Conservation (phyloP, 2,797 vertebrate species). For the Anguilla obscura region DNA sequence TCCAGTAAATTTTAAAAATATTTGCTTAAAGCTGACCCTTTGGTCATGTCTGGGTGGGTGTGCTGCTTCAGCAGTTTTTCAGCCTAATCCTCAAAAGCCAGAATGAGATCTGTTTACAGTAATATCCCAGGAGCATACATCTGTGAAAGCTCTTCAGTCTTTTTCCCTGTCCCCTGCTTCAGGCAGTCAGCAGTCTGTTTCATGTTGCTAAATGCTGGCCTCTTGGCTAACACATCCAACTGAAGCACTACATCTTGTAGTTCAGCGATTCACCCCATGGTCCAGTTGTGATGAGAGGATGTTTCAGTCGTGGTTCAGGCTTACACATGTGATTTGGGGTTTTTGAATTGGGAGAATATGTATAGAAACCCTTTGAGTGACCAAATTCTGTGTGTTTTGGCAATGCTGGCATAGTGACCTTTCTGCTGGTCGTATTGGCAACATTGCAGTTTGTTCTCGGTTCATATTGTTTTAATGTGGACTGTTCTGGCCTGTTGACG, state of each 20-base stretch:
- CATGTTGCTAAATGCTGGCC: neutral
- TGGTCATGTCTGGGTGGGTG: neutral
- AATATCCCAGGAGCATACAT: neutral
- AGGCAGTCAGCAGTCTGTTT: neutral
- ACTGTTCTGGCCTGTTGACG: neutral
- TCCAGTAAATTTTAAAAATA: neutral
- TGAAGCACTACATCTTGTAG: neutral
- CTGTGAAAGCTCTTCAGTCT: neutral
- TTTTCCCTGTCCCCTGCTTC: neutral
- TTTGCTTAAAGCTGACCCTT: neutral
- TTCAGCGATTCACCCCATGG: neutral
- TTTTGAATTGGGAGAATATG: neutral
- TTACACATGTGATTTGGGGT: too few relatives aligned
- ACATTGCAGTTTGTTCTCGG: neutral
- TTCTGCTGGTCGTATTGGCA: neutral
- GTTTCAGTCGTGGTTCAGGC: too few relatives aligned
- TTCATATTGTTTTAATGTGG: neutral
- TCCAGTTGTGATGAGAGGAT: neutral
- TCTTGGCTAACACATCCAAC: neutral
- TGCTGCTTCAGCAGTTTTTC: slow-evolving; percentile 2
- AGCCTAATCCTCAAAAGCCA: neutral
- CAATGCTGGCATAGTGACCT: neutral
- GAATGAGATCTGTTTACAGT: neutral
- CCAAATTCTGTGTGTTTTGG: neutral
- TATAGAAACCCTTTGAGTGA: neutral